These are phyloP conservation scores for Esox lucius DNA, from an alignment of 2,797 vertebrate genomes.

Conservation along the genomic window DNA sequence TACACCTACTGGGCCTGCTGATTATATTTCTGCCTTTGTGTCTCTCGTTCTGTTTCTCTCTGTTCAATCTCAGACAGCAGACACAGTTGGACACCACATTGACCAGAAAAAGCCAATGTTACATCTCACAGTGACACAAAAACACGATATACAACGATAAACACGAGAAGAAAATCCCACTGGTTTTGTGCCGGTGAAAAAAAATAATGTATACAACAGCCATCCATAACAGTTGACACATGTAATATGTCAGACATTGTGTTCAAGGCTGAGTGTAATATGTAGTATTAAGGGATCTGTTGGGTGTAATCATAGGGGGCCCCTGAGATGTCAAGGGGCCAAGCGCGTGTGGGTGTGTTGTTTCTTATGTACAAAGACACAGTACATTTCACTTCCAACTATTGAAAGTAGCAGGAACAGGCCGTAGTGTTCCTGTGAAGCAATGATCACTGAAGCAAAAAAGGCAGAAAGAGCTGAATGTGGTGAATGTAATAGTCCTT, in stretches of 20 bases:
- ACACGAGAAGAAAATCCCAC: not conserved
- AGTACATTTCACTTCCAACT: too few relatives aligned
- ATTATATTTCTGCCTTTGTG: not conserved
- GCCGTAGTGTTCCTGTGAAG: too few relatives aligned
- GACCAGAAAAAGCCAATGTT: not conserved
- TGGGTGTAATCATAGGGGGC: not conserved
- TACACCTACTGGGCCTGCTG: not conserved
- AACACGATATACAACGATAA: constrained; percentile 13
- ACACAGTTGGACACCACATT: not conserved
- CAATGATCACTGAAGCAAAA: not conserved
- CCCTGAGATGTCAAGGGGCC: too few relatives aligned
- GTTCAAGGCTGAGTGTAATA: not conserved
- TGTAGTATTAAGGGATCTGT: not conserved
- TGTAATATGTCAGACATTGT: not conserved
- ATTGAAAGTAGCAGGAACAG: too few relatives aligned
- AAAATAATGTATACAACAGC: not conserved
- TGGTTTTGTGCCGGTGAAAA: not conserved
- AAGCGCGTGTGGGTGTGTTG: too few relatives aligned
- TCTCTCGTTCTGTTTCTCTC: not conserved
- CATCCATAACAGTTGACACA: not conserved
- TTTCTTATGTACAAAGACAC: too few relatives aligned
- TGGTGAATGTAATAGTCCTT: constrained; percentile 34
- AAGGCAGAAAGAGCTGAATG: constrained; percentile 49
- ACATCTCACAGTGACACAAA: not conserved
- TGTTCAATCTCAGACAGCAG: not conserved